A percentile compares a stretch with the other conserved stretches of the same genome.
These are phyloP conservation scores for Idaea biselata DNA, from an alignment of 2,888 invertebrate genomes.

Conservation along the genomic window DNA sequence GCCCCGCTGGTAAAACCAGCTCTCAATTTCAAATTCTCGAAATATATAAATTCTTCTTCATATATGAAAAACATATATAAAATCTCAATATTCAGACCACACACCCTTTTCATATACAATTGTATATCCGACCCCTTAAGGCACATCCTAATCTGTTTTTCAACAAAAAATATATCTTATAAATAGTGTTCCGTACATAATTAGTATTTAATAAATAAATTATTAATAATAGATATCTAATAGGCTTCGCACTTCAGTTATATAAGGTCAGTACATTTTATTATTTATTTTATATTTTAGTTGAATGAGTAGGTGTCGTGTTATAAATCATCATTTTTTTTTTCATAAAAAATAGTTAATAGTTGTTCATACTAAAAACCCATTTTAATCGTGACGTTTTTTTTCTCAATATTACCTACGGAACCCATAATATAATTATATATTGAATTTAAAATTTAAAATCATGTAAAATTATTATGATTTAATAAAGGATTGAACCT, in stretches of 20 bases:
- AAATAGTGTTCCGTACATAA: slow-evolving; percentile 55
- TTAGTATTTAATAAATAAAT: slow-evolving; percentile 13
- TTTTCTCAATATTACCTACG: too few species aligned
- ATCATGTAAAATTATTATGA: too few species aligned
- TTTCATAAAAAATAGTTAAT: slow-evolving; percentile 5
- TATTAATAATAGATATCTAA: slow-evolving; percentile 15
- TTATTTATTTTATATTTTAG: slow-evolving; percentile 6
- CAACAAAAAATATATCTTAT: slow-evolving; percentile 73
- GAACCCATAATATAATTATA: too few species aligned
- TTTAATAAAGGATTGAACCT: too few species aligned
- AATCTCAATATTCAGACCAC: slow-evolving; percentile 42
- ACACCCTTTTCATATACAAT: slow-evolving; percentile 39
- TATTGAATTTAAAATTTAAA: too few species aligned
- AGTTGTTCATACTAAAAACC: background rate
- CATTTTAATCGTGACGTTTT: too few species aligned
- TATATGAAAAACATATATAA: slow-evolving; percentile 71
- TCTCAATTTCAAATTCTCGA: slow-evolving; percentile 34
- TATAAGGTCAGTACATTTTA: slow-evolving; percentile 27
- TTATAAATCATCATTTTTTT: slow-evolving; percentile 13
- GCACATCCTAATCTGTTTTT: slow-evolving; percentile 68
- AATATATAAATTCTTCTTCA: slow-evolving; percentile 37
- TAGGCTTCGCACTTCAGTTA: slow-evolving; percentile 26
- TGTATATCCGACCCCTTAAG: slow-evolving; percentile 57
- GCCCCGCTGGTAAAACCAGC: slow-evolving; percentile 34
- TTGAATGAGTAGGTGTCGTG: slow-evolving; percentile 18